These are phyloP conservation scores for Notiomystis cincta DNA, from an alignment of 2,113 vertebrate genomes.

Conservation along the genomic window DNA sequence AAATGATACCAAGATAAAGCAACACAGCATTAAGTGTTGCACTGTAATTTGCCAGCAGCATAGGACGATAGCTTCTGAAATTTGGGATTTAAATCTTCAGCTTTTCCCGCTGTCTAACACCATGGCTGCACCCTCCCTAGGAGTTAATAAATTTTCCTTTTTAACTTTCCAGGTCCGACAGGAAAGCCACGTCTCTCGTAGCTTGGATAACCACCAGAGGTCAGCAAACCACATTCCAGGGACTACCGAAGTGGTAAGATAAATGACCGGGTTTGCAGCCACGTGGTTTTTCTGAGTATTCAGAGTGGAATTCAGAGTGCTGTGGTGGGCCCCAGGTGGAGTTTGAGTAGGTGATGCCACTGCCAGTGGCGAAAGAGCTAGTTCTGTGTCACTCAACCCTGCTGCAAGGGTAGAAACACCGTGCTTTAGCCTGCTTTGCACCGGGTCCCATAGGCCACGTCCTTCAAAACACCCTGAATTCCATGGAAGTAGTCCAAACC, in stretches of 20 bases:
- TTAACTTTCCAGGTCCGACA: not conserved
- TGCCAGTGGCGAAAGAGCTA: not conserved
- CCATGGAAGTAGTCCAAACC: not conserved
- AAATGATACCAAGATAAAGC: not conserved
- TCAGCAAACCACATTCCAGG: slow-evolving; percentile 60
- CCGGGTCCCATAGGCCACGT: accelerated
- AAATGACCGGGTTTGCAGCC: not conserved
- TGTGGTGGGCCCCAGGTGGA: not conserved
- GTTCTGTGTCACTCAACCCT: not conserved
- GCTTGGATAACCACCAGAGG: slow-evolving; percentile 45
- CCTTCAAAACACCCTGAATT: not conserved
- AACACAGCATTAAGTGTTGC: not conserved
- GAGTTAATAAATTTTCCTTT: not conserved
- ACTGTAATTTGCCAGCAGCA: not conserved
- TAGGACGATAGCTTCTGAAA: not conserved
- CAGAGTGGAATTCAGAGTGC: not conserved
- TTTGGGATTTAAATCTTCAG: not conserved
- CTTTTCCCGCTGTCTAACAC: not conserved
- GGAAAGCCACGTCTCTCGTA: not conserved
- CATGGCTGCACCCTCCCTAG: not conserved
- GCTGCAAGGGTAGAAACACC: not conserved
- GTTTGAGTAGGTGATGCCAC: not conserved
- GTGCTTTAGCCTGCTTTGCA: not conserved
- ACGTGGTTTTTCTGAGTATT: not conserved
- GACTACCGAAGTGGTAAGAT: not conserved